A percentile compares a stretch with the other conserved stretches of the same genome.
Evolutionary conservation across 2,113 vertebrate genomes (phyloP).

Genomic region (Coptodon bakossiorum): DNA sequence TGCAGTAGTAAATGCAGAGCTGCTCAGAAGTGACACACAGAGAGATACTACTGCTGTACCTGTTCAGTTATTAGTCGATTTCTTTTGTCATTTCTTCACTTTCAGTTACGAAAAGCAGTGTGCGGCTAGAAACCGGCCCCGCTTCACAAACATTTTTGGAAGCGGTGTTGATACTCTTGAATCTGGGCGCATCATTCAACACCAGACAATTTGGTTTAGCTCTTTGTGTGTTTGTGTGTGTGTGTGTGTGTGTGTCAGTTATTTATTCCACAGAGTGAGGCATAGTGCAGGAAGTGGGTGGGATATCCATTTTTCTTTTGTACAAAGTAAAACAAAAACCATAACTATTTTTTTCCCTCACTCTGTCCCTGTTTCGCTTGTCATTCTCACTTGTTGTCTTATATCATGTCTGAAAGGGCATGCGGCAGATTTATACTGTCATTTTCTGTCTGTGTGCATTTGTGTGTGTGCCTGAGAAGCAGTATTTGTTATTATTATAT

Average conservation of each 20-base stretch:
- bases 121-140: neutral
- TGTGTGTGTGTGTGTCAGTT: neutral
- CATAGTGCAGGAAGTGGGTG: neutral
- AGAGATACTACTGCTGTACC: neutral
- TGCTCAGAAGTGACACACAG: neutral
- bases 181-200: neutral
- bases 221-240: neutral
- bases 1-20: neutral
- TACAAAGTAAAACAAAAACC: neutral
- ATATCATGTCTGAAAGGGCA: neutral
- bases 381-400: neutral
- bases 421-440: neutral
- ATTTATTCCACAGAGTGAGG: neutral
- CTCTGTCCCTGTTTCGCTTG: neutral
- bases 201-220: constrained; percentile 9
- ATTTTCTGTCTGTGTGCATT: neutral
- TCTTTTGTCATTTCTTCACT: neutral
- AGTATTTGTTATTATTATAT: neutral
- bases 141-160: neutral
- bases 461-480: neutral
- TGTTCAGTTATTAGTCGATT: neutral
- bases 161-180: neutral
- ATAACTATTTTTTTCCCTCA: neutral
- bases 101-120: neutral
- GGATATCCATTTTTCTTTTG: neutral